Evolutionary conservation across 1,140 invertebrate genomes (phyloP), one percentile per base, ranked within the genome.

Genomic region (Bombus terrestris): DNA sequence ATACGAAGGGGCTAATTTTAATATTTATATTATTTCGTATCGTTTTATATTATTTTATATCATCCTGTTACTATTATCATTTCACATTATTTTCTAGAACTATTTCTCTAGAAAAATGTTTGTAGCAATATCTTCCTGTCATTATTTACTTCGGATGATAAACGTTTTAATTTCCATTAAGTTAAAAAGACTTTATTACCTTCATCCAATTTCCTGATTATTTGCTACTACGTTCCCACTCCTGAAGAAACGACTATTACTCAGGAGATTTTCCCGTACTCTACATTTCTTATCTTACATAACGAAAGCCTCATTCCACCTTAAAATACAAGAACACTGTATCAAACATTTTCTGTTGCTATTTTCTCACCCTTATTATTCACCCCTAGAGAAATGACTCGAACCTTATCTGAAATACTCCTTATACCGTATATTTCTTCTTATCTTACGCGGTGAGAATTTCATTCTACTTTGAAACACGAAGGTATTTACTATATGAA

Each of bases 361-460:
- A 75, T 22, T 25, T 53, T 75, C 73, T 35, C 73, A 57, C 73
- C 73, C 73, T 57, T 57, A 37, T 75, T 75, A 75, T 75, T 75
- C 73, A 75, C 47, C 73, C 73, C 73, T 28, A 25, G 32, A 75
- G 47, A 57, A 75, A 75, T 57, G 18, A 57, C 47, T 25, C 15
- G 32, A 37, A 25, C 25, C 22, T 57, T 75, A 53, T 75, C 47
- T 74, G 35, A 12, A 75, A 57, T 22, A 75, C 57, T 75, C 73
- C 28, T 75, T 35, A 47, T 57, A 57, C 47, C 35, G 25, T 10
- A 18, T 35, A 53, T 37, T n/a, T 68, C 64, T 80, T 41, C 32
- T 57, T 53, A 57, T 75, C 47, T 57, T n/a, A 13, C 8, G 9
- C 22, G 73, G 57, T 37, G 47, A 57, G 9, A 37, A 75, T 57